Base-by-base conservation (phyloP, 2,113 vertebrate genomes). In the Takifugu bimaculatus region DNA sequence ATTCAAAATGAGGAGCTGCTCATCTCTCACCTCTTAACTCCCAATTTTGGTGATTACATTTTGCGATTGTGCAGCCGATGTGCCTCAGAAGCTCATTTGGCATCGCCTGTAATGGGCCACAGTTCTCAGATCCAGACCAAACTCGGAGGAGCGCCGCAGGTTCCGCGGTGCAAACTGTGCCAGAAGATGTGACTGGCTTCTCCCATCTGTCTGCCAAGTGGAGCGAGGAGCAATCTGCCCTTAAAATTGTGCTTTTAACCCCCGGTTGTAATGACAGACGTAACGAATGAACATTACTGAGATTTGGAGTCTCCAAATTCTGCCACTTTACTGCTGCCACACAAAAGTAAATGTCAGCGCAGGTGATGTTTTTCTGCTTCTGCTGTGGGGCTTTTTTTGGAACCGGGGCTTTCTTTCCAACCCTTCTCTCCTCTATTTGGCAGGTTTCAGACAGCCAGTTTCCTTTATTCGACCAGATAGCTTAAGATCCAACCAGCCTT, bases 41-140 rank as follows among this genome's bases (percentile, higher is more conserved):
- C 81, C 83, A 72, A 86, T 89, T 85, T 85, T 2, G 14, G 70
- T 78, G 73, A 88, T 88, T 84, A 81, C 74, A 57, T 70, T 77
- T 66, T 60, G 66, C 56, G 57, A 32, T 60, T 61, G 50, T 13
- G 32, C 65, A 49, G 71, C 50, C 61, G 54, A 28, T 65, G 63
- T 67, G 75, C 63, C 66, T 63, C 62, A 72, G 65, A 54, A 45
- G 59, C 78, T 83, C 75, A 69, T 85, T 76, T 84, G 63, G 69
- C 65, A 60, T 65, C 26, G 56, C 47, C 44, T 14, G 67, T 85
- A 83, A 88, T 86, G 77, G 80, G 77, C 54, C 52, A 70, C 70
- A 71, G 66, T 77, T 79, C 80, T 80, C 74, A 74, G 70, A 61
- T 67, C 69, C 54, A 48, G 60, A 27, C 54, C 61, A 51, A 63